A percentile compares a stretch with the other conserved stretches of the same genome.
These are phyloP conservation scores for Drosophila pandora DNA, from an alignment of 1,140 invertebrate species.

Conservation along the genomic window DNA sequence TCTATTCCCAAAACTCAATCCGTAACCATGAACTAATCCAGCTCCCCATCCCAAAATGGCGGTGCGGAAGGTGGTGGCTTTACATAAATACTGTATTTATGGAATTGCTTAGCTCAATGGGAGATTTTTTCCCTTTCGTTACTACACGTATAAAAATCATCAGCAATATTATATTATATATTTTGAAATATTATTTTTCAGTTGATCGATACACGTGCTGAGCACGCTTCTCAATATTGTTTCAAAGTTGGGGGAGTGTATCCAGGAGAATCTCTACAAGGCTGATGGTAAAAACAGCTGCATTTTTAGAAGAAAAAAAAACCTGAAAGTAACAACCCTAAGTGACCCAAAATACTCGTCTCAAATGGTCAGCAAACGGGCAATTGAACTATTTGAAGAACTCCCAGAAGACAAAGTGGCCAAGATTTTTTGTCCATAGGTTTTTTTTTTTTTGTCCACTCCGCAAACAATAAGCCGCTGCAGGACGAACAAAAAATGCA, in stretches of 20 bases:
- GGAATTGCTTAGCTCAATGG: conserved; percentile 58
- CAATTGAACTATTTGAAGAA: conserved; percentile 56
- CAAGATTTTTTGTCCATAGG: conserved; percentile 40
- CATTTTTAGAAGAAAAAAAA: background rate
- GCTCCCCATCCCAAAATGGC: conserved; percentile 39
- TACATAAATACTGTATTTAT: conserved; percentile 72
- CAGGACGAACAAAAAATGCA: conserved; percentile 32
- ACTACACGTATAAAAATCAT: conserved; percentile 32
- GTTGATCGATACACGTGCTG: conserved; percentile 32
- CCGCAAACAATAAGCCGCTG: conserved; percentile 41
- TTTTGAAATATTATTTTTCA: no score
- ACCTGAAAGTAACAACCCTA: conserved; percentile 15
- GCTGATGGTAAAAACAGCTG: conserved; percentile 26
- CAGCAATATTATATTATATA: background rate
- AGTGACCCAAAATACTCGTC: conserved; percentile 71
- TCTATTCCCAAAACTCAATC: conserved; percentile 7
- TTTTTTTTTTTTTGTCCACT: conserved; percentile 38
- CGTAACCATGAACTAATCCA: conserved; percentile 31
- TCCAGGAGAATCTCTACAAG: conserved; percentile 2
- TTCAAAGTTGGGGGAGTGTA: conserved; percentile 18
- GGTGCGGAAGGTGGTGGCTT: conserved; percentile 52
- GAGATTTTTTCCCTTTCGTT: conserved; percentile 65
- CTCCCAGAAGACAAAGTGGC: conserved; percentile 56
- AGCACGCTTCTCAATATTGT: conserved; percentile 38
- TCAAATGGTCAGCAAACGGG: conserved; percentile 70